A percentile compares a stretch with the other conserved stretches of the same genome.
These are phyloP conservation scores for Lycaon pictus DNA, from an alignment of 2,113 vertebrate species.

Conservation along the genomic window DNA sequence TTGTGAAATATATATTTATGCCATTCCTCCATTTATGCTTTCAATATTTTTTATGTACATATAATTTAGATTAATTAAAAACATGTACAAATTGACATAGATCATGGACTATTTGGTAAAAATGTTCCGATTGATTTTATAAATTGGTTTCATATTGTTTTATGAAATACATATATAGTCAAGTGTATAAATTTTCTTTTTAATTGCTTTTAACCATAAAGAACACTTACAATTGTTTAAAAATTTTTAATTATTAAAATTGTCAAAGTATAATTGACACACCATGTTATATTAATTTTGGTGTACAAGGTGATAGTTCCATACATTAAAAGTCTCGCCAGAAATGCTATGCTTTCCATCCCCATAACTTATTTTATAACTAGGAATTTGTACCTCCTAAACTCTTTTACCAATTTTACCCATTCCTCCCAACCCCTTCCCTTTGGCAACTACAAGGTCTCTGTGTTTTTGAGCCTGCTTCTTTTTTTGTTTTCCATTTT, in stretches of 20 bases:
- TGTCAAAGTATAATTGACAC: background rate
- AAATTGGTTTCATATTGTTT: background rate
- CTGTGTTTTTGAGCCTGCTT: background rate
- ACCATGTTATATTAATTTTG: background rate
- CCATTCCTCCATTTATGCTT: background rate
- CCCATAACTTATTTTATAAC: background rate
- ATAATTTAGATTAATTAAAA: background rate
- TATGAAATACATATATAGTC: background rate
- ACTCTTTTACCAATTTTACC: background rate
- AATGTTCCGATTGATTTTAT: conserved; percentile 12
- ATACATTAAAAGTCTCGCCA: background rate
- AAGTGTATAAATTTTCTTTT: conserved; percentile 9
- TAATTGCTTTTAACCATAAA: background rate
- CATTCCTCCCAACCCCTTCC: background rate
- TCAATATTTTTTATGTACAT: background rate
- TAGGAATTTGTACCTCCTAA: background rate
- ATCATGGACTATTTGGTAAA: background rate
- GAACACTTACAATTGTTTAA: background rate
- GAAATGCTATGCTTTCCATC: background rate
- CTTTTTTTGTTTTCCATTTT: background rate
- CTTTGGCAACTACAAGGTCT: background rate
- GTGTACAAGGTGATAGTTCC: background rate
- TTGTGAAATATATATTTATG: background rate
- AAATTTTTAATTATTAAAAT: background rate
- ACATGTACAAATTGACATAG: background rate